Evolutionary conservation across 2,888 invertebrate species (phyloP).

Genomic region (Polydrusus cervinus): DNA sequence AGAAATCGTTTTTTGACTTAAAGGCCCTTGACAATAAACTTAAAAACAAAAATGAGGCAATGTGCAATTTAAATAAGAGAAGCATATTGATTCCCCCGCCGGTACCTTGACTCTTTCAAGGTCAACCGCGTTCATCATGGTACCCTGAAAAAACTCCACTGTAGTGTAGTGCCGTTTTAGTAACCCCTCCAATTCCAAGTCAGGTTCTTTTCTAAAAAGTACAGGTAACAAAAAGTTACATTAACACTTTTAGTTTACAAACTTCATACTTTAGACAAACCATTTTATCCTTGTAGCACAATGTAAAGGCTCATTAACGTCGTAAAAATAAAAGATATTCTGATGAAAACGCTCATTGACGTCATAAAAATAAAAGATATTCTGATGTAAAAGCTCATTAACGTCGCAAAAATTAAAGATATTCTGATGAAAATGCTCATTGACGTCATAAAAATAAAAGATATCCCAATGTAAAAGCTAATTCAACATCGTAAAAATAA

Average conservation of each 20-base stretch:
- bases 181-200: conserved; percentile 99
- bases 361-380: too few species aligned
- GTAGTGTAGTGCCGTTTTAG: conserved; percentile 99
- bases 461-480: too few species aligned
- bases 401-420: too few species aligned
- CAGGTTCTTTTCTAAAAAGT: conserved; percentile 96
- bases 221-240: conserved; percentile 22
- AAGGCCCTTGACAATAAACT: conserved; percentile 36
- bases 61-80: conserved; percentile 39
- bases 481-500: too few species aligned
- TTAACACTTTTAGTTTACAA: conserved; percentile 3
- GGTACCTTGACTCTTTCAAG: conserved; percentile 99
- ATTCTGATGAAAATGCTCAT: too few species aligned
- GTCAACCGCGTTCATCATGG: conserved; percentile 99
- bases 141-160: conserved; percentile 99
- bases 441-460: too few species aligned
- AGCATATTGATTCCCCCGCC: conserved; percentile 27
- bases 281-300: conserved; percentile 7
- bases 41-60: conserved; percentile 36
- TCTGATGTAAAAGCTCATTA: too few species aligned
- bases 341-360: too few species aligned
- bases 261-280: conserved; percentile 4
- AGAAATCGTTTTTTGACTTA: neutral
- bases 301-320: neutral
- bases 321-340: too few species aligned